A percentile compares a stretch with the other conserved stretches of the same genome.
Evolutionary conservation across 2,888 invertebrate genomes (phyloP).

Genomic region (Gandaritis pyraliata): DNA sequence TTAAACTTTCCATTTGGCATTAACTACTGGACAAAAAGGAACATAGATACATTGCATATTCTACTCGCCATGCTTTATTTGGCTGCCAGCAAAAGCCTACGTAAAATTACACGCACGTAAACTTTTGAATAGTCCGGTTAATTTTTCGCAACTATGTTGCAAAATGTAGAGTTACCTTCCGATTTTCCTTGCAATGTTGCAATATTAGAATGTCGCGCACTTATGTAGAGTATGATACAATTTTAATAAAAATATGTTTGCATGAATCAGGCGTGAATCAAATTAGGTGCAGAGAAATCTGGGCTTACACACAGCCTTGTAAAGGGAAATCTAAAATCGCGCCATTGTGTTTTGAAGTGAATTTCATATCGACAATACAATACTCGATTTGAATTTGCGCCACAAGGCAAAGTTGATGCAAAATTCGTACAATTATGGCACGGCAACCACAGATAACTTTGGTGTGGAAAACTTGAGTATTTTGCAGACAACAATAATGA

Average conservation of each 20-base stretch:
- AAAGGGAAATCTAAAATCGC: constrained; percentile 49
- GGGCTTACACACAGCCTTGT: constrained; percentile 40
- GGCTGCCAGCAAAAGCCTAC: constrained; percentile 43
- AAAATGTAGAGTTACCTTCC: neutral
- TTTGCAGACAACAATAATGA: constrained; percentile 28
- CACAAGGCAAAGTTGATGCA: constrained; percentile 35
- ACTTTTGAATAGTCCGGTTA: constrained; percentile 23
- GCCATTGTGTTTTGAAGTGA: constrained; percentile 49
- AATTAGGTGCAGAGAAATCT: constrained; percentile 2
- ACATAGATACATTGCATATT: constrained; percentile 31
- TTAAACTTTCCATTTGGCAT: constrained; percentile 48
- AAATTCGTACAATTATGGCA: constrained; percentile 42
- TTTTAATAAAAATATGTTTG: neutral
- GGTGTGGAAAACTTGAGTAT: constrained; percentile 26
- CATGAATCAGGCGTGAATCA: neutral
- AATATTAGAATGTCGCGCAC: neutral
- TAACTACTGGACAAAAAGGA: constrained; percentile 42
- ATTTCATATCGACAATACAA: constrained; percentile 52
- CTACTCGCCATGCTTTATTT: constrained; percentile 40
- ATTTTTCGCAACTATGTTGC: neutral
- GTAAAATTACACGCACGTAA: constrained; percentile 60
- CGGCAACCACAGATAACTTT: constrained; percentile 32
- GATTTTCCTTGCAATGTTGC: no score
- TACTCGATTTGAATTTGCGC: constrained; percentile 48
- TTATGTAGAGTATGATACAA: neutral